Evolutionary conservation across 2,113 vertebrate species (phyloP), one percentile per base, ranked within the genome.

Genomic region (Pelobates fuscus): DNA sequence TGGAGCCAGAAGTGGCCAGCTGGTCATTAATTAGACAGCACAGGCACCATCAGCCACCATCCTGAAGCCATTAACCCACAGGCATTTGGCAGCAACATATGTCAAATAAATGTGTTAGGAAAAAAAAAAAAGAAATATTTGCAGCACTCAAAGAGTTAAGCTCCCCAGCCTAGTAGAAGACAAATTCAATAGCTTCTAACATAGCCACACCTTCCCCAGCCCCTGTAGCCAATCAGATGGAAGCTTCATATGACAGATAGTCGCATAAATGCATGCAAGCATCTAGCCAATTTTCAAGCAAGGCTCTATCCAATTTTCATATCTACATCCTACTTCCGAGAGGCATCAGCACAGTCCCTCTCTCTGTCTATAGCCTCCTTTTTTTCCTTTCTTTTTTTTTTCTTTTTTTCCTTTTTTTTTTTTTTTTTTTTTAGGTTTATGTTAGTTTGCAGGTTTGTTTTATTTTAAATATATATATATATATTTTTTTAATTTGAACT

Each of bases 171-270:
- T 91, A 89, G 87, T 88, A 87, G 88, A 84, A 90, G 90, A 88
- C 90, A 90, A 92, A 92, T 92, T 91, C 91, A 90, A 93, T 91
- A 90, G 91, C 89, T 92, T 91, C 91, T 93, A 91, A 89, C 91
- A 86, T 89, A 89, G 88, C 88, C 88, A 88, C 88, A 88, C 88
- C 88, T 87, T 84, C 89, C 85, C 85, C 83, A 82, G 52, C 83
- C 82, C 84, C 82, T 79, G 79, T 84, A 92, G 89, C 95, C 96
- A 96, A 98, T 97, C 84, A 84, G 89, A 91, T 85, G 83, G 78
- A 81, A 86, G 87, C 86, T 86, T 87, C 74, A 71, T 87, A 87
- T 92, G 91, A 92, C 91, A 90, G 91, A 92, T 88, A 88, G 82
- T 79, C 84, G 86, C 93, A 87, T 94, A 93, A 93, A 93, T 90